A percentile compares a stretch with the other conserved stretches of the same genome.
These are phyloP conservation scores for Esperia sulphurella DNA, from an alignment of 2,888 invertebrate genomes.

Conservation along the genomic window DNA sequence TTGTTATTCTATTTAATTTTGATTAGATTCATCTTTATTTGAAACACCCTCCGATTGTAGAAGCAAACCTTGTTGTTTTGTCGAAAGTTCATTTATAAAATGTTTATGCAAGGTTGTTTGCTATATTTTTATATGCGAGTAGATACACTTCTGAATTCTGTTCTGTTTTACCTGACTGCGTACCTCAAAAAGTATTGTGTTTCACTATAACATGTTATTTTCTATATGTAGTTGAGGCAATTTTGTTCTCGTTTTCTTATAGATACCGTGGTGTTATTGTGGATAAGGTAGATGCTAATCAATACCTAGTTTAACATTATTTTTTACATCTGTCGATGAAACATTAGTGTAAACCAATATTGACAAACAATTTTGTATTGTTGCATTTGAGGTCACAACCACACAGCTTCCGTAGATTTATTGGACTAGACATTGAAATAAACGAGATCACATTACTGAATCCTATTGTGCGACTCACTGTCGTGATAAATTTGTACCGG, in stretches of 20 bases:
- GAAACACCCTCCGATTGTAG: constrained; percentile 20
- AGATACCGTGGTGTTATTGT: too few relatives aligned
- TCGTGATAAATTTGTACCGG: constrained; percentile 1
- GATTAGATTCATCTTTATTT: constrained; percentile 43
- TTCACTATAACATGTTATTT: too few relatives aligned
- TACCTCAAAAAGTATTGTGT: too few relatives aligned
- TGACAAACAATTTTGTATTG: background rate
- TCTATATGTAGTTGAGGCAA: too few relatives aligned
- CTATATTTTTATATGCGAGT: too few relatives aligned
- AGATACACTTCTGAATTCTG: too few relatives aligned
- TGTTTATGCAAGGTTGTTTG: background rate
- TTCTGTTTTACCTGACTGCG: too few relatives aligned
- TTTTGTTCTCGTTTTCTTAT: too few relatives aligned
- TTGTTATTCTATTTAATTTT: constrained; percentile 42
- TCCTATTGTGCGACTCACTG: constrained; percentile 22
- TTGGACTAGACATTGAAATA: constrained; percentile 23
- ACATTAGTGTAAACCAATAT: too few relatives aligned
- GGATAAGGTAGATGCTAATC: too few relatives aligned
- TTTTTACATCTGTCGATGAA: too few relatives aligned
- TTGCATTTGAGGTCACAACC: background rate
- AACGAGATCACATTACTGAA: constrained; percentile 31
- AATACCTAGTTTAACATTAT: too few relatives aligned
- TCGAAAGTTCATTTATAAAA: constrained; percentile 16
- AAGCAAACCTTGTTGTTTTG: constrained; percentile 17
- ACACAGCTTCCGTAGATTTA: constrained; percentile 21